Conservation (phyloP, 35 echinoderm and acorn worm genomes). For the Anneissia japonica region DNA sequence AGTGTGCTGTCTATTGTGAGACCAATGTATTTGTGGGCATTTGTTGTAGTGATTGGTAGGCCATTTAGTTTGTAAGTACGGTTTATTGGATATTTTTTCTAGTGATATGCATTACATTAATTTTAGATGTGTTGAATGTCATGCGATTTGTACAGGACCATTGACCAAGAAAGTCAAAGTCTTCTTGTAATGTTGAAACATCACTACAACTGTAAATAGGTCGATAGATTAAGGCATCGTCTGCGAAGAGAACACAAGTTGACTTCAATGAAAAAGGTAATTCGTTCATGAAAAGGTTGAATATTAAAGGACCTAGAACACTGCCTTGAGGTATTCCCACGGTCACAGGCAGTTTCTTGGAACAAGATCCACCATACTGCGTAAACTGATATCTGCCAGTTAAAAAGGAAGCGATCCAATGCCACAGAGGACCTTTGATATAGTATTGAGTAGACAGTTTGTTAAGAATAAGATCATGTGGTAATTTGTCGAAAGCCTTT, state of each 20-base stretch:
- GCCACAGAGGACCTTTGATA: not conserved
- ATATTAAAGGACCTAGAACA: not conserved
- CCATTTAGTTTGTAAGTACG: no score
- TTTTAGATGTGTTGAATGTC: no score
- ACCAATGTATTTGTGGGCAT: no score
- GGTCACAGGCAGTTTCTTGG: not conserved
- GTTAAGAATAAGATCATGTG: not conserved
- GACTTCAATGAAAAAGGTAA: not conserved
- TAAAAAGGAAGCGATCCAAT: not conserved
- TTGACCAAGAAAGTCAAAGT: no score
- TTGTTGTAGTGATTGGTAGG: no score
- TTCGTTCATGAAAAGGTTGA: not conserved
- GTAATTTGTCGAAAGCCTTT: not conserved
- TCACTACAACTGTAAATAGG: no score
- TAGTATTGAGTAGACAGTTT: not conserved
- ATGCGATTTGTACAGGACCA: no score
- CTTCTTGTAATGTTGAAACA: no score
- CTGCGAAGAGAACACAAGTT: not conserved
- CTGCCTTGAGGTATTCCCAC: not conserved
- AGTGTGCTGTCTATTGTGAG: no score
- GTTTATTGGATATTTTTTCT: no score
- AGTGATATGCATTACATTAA: no score
- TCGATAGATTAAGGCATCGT: not conserved
- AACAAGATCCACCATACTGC: not conserved
- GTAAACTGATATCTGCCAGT: not conserved